Evolutionary conservation across 2,797 vertebrate genomes (phyloP), one percentile per base, ranked within the genome.

Genomic region (Phoxinus dragarum): DNA sequence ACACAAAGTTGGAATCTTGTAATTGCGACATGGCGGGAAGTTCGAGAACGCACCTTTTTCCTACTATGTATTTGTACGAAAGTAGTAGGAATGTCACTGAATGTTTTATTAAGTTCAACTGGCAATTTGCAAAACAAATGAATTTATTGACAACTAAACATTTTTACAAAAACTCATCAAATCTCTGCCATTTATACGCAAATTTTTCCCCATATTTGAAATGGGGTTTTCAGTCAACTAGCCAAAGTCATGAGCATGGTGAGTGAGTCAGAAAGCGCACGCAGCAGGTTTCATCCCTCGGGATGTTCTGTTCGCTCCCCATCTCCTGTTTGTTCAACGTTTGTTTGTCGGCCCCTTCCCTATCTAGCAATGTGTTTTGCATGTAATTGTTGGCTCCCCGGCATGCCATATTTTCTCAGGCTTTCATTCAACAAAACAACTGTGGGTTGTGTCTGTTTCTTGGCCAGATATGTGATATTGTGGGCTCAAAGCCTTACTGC

Each of bases 281-380:
- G 66, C 77, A 86, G 80, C 72, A 82, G 83, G 91, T 89, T 91
- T 91, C 84, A 89, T 92, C 92, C 90, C 93, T 90, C 79, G 59
- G 82, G 85, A 86, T 90, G 59, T 86, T 84, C 59, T 90, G 92
- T 91, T 91, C 93, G 90, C 73, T 76, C 82, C 82, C 16, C n/a
- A 12, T 67, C 72, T 86, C 68, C 84, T 81, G 80, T 89, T 88
- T 87, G 75, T 88, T 86, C 81, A 86, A 82, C 54, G 78, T 82
- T 84, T 88, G 86, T 87, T 86, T 88, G 84, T 88, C 86, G 80
- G 84, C 85, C 67, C 56, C 84, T 69, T 82, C 75, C 69, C 77
- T 67, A 49, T 91, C 91, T 89, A 81, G 83, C 56, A 84, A 54
- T 88, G 75, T 88, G 85, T 87, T 89, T 87, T 83, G 76, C 86